A percentile compares a stretch with the other conserved stretches of the same genome.
Evolutionary conservation across 2,113 vertebrate genomes (phyloP).

Genomic region (Rissa tridactyla): DNA sequence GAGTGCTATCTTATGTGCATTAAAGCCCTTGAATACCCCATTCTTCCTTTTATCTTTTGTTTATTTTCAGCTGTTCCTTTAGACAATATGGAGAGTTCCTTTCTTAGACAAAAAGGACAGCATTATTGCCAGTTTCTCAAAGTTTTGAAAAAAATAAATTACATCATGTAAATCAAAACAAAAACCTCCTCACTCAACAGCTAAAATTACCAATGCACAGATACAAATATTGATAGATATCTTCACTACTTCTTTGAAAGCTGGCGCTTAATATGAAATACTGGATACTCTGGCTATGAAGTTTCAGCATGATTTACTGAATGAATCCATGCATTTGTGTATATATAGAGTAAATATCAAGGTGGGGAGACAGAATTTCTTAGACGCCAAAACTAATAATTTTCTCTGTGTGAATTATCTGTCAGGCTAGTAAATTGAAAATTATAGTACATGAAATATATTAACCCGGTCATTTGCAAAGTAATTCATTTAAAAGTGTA

Average conservation of each 20-base stretch:
- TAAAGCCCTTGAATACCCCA: conserved; percentile 1
- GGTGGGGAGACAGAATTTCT: neutral
- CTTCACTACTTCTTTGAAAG: neutral
- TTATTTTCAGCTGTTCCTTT: conserved; percentile 7
- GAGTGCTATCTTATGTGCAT: neutral
- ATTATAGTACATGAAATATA: conserved; percentile 4
- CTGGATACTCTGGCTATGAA: neutral
- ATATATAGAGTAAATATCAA: neutral
- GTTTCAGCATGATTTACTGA: neutral
- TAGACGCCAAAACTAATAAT: neutral
- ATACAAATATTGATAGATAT: neutral
- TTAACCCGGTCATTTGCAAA: conserved; percentile 48
- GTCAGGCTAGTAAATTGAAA: conserved; percentile 12
- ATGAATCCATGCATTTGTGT: neutral
- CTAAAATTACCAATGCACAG: neutral
- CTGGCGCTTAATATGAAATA: neutral
- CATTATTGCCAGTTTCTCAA: neutral
- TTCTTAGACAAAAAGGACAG: neutral
- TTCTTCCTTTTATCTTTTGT: neutral
- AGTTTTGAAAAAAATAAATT: neutral
- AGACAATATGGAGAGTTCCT: neutral
- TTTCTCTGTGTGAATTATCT: neutral
- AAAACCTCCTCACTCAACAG: neutral
- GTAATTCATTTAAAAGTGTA: conserved; percentile 51
- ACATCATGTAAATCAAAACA: neutral